Percentiles rank a stretch among this genome's conserved stretches.
Evolutionary conservation across 2,113 vertebrate genomes (phyloP).

Genomic region (Ailuropoda melanoleuca): DNA sequence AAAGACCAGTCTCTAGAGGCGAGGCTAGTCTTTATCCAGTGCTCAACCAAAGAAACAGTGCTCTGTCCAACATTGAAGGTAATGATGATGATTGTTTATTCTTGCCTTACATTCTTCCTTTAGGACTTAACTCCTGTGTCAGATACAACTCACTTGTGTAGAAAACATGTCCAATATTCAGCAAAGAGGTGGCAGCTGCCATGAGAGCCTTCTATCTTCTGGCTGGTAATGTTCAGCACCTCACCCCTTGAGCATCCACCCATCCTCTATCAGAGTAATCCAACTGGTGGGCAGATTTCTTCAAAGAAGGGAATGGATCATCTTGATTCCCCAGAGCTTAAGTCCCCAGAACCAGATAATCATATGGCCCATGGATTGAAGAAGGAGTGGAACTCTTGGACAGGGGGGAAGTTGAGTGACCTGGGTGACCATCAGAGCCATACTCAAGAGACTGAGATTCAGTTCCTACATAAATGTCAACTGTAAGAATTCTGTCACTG

Average conservation of each 20-base stretch:
- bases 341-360: neutral
- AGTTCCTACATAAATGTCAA: neutral
- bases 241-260: neutral
- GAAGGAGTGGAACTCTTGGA: neutral
- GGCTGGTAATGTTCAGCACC: neutral
- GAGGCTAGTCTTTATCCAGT: neutral
- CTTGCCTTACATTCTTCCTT: neutral
- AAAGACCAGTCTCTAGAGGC: neutral
- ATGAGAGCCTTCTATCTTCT: neutral
- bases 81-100: neutral
- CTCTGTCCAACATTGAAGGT: neutral
- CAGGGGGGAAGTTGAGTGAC: neutral
- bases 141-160: neutral
- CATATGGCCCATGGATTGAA: neutral
- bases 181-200: neutral
- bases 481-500: neutral
- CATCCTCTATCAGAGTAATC: neutral
- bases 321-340: neutral
- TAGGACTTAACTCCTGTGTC: neutral
- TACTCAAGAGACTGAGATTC: neutral
- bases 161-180: neutral
- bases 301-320: neutral
- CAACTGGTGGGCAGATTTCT: neutral
- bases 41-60: neutral
- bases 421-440: neutral